Conservation (phyloP, 1,140 invertebrate species). For the Eumaeus atala region DNA sequence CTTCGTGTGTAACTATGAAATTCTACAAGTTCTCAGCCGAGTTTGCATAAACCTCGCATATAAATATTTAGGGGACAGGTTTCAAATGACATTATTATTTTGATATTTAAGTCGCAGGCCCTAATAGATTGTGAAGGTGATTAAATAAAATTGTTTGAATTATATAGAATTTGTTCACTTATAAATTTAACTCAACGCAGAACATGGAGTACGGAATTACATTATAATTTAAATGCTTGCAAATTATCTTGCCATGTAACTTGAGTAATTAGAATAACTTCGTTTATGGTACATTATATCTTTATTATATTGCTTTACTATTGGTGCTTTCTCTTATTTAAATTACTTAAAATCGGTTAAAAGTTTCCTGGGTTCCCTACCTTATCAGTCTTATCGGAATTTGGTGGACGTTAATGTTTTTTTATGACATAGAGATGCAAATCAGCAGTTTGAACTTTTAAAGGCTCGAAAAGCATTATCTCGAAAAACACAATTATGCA, state of each 20-base stretch:
- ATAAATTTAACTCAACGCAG: slow-evolving; percentile 3
- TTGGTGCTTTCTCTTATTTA: too few relatives aligned
- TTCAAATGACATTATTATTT: slow-evolving; percentile 2
- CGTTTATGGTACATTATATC: too few relatives aligned
- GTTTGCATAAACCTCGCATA: not conserved
- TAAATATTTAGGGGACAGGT: not conserved
- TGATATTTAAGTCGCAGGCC: not conserved
- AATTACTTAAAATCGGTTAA: too few relatives aligned
- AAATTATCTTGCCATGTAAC: not conserved
- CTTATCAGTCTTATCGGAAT: too few relatives aligned
- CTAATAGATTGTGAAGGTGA: not conserved
- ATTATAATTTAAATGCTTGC: not conserved
- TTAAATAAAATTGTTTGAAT: not conserved
- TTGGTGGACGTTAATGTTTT: too few relatives aligned
- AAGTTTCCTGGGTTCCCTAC: too few relatives aligned
- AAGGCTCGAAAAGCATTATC: too few relatives aligned
- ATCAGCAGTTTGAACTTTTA: too few relatives aligned
- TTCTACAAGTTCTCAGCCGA: slow-evolving; percentile 2
- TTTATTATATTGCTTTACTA: too few relatives aligned
- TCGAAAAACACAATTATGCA: too few relatives aligned
- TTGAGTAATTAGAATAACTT: not conserved
- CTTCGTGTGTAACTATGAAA: not conserved
- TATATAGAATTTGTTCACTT: not conserved
- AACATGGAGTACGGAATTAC: not conserved
- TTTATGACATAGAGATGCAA: too few relatives aligned